Evolutionary conservation across 2,888 invertebrate species (phyloP).

Genomic region (Heliconius ethilla): DNA sequence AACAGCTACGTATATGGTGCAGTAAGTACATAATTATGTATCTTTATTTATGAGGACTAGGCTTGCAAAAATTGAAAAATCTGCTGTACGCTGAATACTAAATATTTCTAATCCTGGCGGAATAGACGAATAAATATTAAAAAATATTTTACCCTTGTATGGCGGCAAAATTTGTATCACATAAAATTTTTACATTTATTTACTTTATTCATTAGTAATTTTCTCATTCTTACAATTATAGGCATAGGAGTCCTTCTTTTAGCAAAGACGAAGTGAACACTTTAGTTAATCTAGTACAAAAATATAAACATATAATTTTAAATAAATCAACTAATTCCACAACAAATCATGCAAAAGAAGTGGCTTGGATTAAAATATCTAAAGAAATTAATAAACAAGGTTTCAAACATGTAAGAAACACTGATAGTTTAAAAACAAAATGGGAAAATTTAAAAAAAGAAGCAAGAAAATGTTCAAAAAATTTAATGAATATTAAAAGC

Average conservation of each 20-base stretch:
- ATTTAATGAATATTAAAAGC: conserved; percentile 55
- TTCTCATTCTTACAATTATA: conserved; percentile 51
- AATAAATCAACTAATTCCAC: conserved; percentile 62
- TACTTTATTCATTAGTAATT: neutral
- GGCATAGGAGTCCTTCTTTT: conserved; percentile 65
- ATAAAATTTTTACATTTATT: neutral
- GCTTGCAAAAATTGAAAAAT: no score
- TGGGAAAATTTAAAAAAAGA: conserved; percentile 71
- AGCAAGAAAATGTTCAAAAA: conserved; percentile 59
- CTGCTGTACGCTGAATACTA: no score
- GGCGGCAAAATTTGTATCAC: neutral
- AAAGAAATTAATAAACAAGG: conserved; percentile 61
- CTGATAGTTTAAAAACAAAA: conserved; percentile 64
- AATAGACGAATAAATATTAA: neutral
- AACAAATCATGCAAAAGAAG: conserved; percentile 62
- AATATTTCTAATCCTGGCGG: no score
- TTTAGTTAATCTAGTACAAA: conserved; percentile 61
- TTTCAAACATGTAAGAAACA: conserved; percentile 55
- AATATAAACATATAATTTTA: conserved; percentile 63
- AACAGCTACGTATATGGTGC: conserved; percentile 18
- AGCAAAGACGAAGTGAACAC: conserved; percentile 60
- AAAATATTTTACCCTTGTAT: neutral
- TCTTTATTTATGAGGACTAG: neutral
- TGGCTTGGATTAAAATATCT: conserved; percentile 65
- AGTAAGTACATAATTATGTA: conserved; percentile 34